Base-by-base conservation (phyloP, 2,888 invertebrate genomes). In the Amiota mariae region DNA sequence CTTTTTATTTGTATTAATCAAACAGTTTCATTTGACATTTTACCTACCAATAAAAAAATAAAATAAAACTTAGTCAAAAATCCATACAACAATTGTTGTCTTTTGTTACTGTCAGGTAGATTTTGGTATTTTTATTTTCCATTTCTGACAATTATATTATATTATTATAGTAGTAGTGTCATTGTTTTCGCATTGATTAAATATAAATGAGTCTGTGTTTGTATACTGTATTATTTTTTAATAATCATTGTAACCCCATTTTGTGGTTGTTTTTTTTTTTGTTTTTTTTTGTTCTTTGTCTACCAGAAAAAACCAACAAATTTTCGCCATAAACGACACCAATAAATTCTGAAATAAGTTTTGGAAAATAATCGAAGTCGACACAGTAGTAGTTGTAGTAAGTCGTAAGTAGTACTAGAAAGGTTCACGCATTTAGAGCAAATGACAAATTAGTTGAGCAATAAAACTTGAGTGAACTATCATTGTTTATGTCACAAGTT, bases 361-460 rank as follows among this genome's bases (percentile, higher is more conserved):
- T 15, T 48, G 48, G 48, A 13, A 66, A 48, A n/a, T 66, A 66
- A 66, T 66, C 66, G 66, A 66, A 66, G 15, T 18, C 48, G 66
- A 11, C n/a, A 48, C 49, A 20, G 36, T 36, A 36, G 36, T 36
- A 36, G 24, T n/a, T n/a, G 3, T 2, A 36, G 36, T 36, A 36
- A 36, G 6, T 6, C 2, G 36, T 36, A 36, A 36, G 36, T 36
- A 2, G 36, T 36, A 36, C 36, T 36, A 36, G 36, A 36, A 36
- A 36, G 18, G 20, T 66, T 66, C 68, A 68, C 57, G 59, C 63
- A 15, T 63, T 63, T 18, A 63, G 20, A 56, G 56, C 51, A 81
- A 81, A 85, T 86, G 86, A 87, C 86, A 87, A 87, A 87, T 87
- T 87, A 86, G 87, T 86, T 81, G 76, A 80, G 85, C 80, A 86